Conservation (phyloP, 30 jellyfish, hydroid and myxozoan genomes). For the Chrysaora quinquecirrha region DNA sequence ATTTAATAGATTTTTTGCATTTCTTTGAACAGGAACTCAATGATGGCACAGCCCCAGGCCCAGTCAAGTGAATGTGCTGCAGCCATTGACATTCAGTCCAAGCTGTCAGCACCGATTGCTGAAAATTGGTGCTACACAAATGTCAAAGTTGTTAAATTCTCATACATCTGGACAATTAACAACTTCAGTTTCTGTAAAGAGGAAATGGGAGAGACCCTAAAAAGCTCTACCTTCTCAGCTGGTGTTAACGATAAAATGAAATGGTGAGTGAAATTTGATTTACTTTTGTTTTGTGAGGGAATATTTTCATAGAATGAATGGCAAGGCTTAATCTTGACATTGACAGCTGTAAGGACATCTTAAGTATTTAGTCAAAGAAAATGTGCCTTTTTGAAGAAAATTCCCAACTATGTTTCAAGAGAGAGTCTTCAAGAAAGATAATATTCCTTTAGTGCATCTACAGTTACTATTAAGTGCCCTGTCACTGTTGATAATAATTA, state of each 20-base stretch:
- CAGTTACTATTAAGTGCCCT: no score
- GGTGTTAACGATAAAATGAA: conserved; percentile 96
- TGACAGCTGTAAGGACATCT: no score
- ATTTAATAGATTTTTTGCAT: no score
- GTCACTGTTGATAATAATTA: no score
- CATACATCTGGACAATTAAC: conserved; percentile 98
- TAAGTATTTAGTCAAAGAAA: no score
- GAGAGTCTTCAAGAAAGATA: no score
- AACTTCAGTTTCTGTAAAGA: conserved; percentile 97
- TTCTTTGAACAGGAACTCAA: no score
- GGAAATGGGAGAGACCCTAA: conserved; percentile 98
- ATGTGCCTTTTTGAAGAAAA: no score
- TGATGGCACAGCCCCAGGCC: conserved; percentile 72
- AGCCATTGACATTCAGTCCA: conserved; percentile 86
- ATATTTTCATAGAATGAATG: no score
- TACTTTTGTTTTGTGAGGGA: background rate
- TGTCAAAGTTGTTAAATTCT: conserved; percentile 93
- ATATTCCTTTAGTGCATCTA: no score
- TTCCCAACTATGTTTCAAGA: no score
- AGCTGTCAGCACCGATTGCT: conserved; percentile 96
- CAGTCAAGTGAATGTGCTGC: conserved; percentile 88
- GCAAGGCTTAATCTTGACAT: no score
- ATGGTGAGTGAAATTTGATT: conserved; percentile 53
- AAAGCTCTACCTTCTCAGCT: conserved; percentile 97
- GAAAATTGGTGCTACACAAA: conserved; percentile 99